Evolutionary conservation across 2,797 vertebrate genomes (phyloP).

Genomic region (Fistularia tabacaria): DNA sequence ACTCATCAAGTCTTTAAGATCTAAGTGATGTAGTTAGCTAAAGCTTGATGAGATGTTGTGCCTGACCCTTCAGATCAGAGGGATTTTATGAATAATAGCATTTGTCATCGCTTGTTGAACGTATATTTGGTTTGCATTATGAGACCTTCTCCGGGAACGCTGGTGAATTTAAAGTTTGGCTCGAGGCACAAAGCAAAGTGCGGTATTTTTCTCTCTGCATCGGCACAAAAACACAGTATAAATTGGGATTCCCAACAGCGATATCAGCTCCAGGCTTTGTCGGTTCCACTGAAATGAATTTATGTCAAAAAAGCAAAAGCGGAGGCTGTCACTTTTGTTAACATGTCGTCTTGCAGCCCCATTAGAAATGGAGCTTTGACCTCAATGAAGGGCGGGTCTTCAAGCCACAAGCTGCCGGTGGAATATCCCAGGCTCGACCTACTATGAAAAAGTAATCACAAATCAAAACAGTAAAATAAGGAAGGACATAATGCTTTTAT

Average conservation of each 20-base stretch:
- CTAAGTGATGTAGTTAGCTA: constrained; percentile 5
- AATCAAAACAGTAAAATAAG: not conserved
- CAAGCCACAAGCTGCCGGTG: not conserved
- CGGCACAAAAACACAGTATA: not conserved
- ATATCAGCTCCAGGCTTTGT: constrained; percentile 9
- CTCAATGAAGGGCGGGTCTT: not conserved
- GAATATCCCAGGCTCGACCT: not conserved
- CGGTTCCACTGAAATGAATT: constrained; percentile 10
- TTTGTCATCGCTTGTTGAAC: constrained; percentile 41
- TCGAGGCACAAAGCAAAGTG: constrained; percentile 21
- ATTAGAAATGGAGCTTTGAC: constrained; percentile 5
- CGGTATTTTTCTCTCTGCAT: constrained; percentile 6
- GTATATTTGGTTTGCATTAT: constrained; percentile 28
- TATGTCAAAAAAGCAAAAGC: constrained; percentile 1
- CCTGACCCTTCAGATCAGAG: constrained; percentile 12
- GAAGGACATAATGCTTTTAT: not conserved
- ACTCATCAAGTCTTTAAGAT: constrained; percentile 23
- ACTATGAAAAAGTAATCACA: not conserved
- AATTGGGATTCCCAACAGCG: constrained; percentile 17
- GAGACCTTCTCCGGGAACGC: constrained; percentile 6
- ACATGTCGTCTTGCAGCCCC: not conserved
- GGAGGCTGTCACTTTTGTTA: constrained; percentile 19
- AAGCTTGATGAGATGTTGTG: constrained; percentile 21
- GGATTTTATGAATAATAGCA: constrained; percentile 24
- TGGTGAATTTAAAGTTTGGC: constrained; percentile 26